phyloP scores from a whole-genome alignment of 2,888 invertebrate species.

The Mythimna impura region DNA sequence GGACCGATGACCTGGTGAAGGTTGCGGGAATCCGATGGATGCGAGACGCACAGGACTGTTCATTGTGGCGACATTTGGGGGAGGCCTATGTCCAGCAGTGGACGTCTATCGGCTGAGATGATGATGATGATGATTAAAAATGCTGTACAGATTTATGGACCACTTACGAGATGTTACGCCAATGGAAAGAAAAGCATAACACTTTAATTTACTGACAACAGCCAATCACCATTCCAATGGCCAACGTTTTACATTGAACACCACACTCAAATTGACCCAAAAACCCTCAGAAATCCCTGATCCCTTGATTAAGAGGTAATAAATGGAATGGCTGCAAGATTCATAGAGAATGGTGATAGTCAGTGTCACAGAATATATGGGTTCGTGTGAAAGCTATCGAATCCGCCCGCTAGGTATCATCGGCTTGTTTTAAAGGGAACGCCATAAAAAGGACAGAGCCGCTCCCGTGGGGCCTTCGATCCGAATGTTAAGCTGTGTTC shows the following conservation, averaged over 20 bases:
- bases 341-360: slow-evolving; percentile 57
- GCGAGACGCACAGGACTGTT: too few species aligned
- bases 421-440: slow-evolving; percentile 72
- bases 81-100: too few species aligned
- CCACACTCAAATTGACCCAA: slow-evolving; percentile 29
- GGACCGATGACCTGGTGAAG: too few species aligned
- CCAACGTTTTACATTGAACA: not conserved
- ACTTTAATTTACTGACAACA: not conserved
- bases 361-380: slow-evolving; percentile 64
- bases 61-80: too few species aligned
- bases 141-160: not conserved
- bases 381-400: slow-evolving; percentile 54
- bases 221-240: not conserved
- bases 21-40: too few species aligned
- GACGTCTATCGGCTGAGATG: too few species aligned
- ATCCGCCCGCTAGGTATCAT: slow-evolving; percentile 65
- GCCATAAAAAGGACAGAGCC: slow-evolving; percentile 69
- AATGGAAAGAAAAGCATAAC: not conserved
- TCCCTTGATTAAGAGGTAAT: slow-evolving; percentile 59
- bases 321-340: slow-evolving; percentile 52
- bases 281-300: slow-evolving; percentile 22
- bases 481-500: slow-evolving; percentile 45
- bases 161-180: not conserved
- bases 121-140: too few species aligned
- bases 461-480: slow-evolving; percentile 64